Evolutionary conservation across 2,888 invertebrate species (phyloP).

Genomic region (Proisotoma minuta): DNA sequence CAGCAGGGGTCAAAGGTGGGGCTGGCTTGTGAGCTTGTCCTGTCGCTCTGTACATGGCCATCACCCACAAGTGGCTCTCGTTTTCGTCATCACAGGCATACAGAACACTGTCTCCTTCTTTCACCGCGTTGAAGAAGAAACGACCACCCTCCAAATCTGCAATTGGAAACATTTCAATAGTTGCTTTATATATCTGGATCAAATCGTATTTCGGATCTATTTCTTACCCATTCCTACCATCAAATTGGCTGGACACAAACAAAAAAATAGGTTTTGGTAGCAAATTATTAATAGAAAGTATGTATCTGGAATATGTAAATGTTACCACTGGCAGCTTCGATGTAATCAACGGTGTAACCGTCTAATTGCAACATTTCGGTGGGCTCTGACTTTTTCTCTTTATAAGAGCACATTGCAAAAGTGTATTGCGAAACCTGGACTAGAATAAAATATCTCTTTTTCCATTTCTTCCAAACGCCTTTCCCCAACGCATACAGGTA

Average conservation of each 20-base stretch:
- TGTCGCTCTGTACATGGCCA: slow-evolving; percentile 98
- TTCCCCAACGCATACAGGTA: slow-evolving; percentile 90
- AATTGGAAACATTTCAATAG: slow-evolving; percentile 41
- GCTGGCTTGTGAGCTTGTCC: slow-evolving; percentile 99
- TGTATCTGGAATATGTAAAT: not conserved
- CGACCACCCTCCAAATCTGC: slow-evolving; percentile 84
- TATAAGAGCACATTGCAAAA: slow-evolving; percentile 98
- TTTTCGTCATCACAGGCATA: slow-evolving; percentile 96
- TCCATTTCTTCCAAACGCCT: slow-evolving; percentile 99
- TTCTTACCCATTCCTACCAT: slow-evolving; percentile 85
- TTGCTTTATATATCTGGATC: slow-evolving; percentile 1
- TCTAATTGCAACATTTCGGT: slow-evolving; percentile 99
- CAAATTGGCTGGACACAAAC: slow-evolving; percentile 71
- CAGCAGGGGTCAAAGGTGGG: slow-evolving; percentile 77
- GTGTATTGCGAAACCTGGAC: slow-evolving; percentile 99
- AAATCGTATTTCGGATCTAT: slow-evolving; percentile 2
- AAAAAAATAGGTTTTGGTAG: too few species aligned
- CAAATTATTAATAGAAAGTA: slow-evolving; percentile 21
- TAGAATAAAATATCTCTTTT: slow-evolving; percentile 93
- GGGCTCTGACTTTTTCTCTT: slow-evolving; percentile 96
- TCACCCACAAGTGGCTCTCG: slow-evolving; percentile 97
- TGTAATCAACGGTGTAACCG: slow-evolving; percentile 98
- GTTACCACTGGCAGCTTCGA: slow-evolving; percentile 87
- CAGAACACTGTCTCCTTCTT: slow-evolving; percentile 94
- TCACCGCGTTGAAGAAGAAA: slow-evolving; percentile 96